A percentile compares a stretch with the other conserved stretches of the same genome.
Conservation (phyloP, 2,113 vertebrate species). For the Poeciliopsis occidentalis region DNA sequence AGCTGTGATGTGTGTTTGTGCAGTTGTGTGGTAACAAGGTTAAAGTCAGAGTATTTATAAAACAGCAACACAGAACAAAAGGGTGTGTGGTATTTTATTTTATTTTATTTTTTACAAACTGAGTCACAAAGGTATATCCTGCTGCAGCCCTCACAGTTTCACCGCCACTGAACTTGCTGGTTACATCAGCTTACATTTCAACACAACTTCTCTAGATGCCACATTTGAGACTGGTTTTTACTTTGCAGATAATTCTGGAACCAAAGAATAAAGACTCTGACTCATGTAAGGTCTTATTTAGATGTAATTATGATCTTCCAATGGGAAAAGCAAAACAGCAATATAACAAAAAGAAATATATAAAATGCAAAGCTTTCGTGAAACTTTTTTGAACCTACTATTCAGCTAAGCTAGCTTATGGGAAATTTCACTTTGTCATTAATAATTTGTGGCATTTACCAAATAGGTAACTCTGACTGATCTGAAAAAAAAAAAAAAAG, state of each 20-base stretch:
- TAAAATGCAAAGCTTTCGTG: constrained; percentile 25
- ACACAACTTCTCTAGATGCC: neutral
- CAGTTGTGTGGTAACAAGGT: constrained; percentile 41
- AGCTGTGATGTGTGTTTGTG: constrained; percentile 26
- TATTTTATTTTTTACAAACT: constrained; percentile 23
- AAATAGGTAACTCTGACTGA: too few relatives aligned
- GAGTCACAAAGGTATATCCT: constrained; percentile 38
- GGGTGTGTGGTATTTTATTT: constrained; percentile 10
- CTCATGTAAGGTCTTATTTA: constrained; percentile 1
- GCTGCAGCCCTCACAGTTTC: neutral
- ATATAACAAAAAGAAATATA: neutral
- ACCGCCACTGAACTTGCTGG: neutral
- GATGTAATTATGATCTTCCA: neutral
- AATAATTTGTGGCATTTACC: too few relatives aligned
- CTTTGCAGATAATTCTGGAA: constrained; percentile 11
- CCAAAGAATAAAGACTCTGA: neutral
- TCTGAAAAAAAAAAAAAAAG: too few relatives aligned
- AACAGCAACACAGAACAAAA: constrained; percentile 46
- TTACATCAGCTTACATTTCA: neutral
- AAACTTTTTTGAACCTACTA: constrained; percentile 56
- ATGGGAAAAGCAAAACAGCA: constrained; percentile 3
- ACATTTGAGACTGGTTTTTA: neutral
- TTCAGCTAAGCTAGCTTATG: constrained; percentile 1
- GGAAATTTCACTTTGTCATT: too few relatives aligned
- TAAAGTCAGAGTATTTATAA: constrained; percentile 64